Conservation (phyloP, 2,888 invertebrate species). For the Scaptomyza reducta region DNA sequence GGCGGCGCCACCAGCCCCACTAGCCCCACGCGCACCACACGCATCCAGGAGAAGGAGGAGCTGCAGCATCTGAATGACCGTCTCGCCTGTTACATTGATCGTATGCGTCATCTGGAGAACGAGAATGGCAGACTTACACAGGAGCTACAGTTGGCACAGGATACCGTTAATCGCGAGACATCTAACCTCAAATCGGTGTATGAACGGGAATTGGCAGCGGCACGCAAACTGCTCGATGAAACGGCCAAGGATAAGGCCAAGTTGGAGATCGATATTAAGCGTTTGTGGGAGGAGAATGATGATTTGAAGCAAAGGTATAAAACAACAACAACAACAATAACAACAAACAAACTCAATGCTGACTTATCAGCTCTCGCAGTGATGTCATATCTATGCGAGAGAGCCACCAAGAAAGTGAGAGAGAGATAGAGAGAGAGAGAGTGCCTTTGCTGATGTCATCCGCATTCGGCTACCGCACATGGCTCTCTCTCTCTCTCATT, state of each 20-base stretch:
- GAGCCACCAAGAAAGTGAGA: conserved; percentile 3
- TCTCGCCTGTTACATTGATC: conserved; percentile 97
- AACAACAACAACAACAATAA: conserved; percentile 11
- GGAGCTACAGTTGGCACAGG: conserved; percentile 93
- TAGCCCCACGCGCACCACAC: conserved; percentile 94
- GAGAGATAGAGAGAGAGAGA: conserved; percentile 1
- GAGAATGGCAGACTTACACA: conserved; percentile 94
- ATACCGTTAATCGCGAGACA: conserved; percentile 94
- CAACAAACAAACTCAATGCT: conserved; percentile 13
- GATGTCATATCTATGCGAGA: conserved; percentile 58
- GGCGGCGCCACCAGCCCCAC: conserved; percentile 86
- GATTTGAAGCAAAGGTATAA: conserved; percentile 90
- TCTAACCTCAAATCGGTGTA: conserved; percentile 95
- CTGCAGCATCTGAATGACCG: conserved; percentile 98
- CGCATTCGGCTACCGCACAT: conserved; percentile 48
- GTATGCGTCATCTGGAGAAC: conserved; percentile 94
- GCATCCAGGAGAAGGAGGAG: conserved; percentile 97
- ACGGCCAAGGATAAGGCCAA: conserved; percentile 96
- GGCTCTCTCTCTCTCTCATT: conserved; percentile 26
- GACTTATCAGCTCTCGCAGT: conserved; percentile 54
- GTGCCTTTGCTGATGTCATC: conserved; percentile 64
- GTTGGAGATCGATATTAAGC: conserved; percentile 95
- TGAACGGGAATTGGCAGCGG: conserved; percentile 95
- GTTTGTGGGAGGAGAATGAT: conserved; percentile 93
- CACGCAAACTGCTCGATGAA: conserved; percentile 95